Conservation (phyloP, 2,113 vertebrate genomes). For the Piprites chloris region DNA sequence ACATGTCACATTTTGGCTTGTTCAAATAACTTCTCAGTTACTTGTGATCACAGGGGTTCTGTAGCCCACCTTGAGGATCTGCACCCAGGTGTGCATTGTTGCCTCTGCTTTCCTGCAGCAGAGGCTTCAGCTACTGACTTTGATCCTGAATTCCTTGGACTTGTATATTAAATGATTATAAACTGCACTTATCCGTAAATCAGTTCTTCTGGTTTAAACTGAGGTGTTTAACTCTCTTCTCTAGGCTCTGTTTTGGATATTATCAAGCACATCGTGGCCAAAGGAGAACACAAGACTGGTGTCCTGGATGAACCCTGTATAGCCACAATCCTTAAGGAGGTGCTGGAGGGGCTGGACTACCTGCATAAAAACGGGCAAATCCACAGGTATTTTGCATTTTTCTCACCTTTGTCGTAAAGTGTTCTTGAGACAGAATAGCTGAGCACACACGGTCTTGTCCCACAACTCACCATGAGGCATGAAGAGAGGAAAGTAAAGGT, state of each 20-base stretch:
- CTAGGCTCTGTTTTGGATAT: constrained; percentile 93
- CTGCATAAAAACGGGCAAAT: constrained; percentile 96
- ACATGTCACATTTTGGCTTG: not conserved
- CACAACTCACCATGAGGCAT: not conserved
- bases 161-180: not conserved
- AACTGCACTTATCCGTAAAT: not conserved
- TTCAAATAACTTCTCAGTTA: not conserved
- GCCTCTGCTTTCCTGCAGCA: not conserved
- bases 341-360: constrained; percentile 91
- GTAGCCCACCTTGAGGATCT: not conserved
- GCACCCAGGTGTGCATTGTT: fast-evolving
- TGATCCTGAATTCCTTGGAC: not conserved
- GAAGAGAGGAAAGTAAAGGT: not conserved
- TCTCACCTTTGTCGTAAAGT: not conserved
- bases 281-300: constrained; percentile 90
- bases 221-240: not conserved
- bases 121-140: not conserved
- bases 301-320: constrained; percentile 91
- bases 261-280: constrained; percentile 92
- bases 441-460: not conserved
- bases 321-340: constrained; percentile 89
- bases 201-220: not conserved
- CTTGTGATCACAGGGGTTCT: not conserved
- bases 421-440: not conserved
- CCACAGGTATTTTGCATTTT: constrained; percentile 80